Conservation (phyloP, 2,888 invertebrate genomes). For the Octonoba sinensis region DNA sequence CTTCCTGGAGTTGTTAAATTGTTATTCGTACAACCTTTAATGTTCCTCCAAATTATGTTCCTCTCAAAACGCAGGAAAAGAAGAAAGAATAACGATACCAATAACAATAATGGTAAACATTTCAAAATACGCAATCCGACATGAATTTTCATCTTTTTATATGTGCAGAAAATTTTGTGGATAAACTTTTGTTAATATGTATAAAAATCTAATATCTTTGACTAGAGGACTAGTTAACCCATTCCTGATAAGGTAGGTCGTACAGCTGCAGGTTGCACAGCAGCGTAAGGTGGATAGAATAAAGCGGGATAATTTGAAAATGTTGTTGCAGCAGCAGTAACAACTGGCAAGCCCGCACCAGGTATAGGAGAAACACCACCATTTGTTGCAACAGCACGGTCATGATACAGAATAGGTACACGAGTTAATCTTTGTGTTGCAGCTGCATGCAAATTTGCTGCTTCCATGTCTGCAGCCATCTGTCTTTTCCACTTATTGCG, state of each 20-base stretch:
- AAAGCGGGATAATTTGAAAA: constrained; percentile 54
- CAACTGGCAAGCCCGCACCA: constrained; percentile 35
- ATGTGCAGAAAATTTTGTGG: neutral
- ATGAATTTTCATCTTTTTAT: too few relatives aligned
- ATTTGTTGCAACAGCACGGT: constrained; percentile 45
- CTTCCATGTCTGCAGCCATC: constrained; percentile 90
- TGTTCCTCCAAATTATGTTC: too few relatives aligned
- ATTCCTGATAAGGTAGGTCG: constrained; percentile 50
- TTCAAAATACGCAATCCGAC: too few relatives aligned
- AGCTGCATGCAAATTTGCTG: constrained; percentile 80
- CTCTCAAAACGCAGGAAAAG: too few relatives aligned
- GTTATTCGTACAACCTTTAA: too few relatives aligned
- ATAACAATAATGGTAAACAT: too few relatives aligned
- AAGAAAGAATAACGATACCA: too few relatives aligned
- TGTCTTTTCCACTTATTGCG: constrained; percentile 96
- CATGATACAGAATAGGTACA: constrained; percentile 92
- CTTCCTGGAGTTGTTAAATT: too few relatives aligned
- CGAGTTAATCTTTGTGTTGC: constrained; percentile 88
- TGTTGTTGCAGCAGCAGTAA: constrained; percentile 43
- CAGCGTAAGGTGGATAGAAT: constrained; percentile 54
- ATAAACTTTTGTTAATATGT: neutral
- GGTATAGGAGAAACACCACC: constrained; percentile 48
- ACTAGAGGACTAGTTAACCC: constrained; percentile 1
- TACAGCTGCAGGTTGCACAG: constrained; percentile 47
- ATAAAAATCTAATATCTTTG: neutral